Base-by-base conservation (phyloP, 35 echinoderm and acorn worm species). In the Hemicentrotus pulcherrimus region DNA sequence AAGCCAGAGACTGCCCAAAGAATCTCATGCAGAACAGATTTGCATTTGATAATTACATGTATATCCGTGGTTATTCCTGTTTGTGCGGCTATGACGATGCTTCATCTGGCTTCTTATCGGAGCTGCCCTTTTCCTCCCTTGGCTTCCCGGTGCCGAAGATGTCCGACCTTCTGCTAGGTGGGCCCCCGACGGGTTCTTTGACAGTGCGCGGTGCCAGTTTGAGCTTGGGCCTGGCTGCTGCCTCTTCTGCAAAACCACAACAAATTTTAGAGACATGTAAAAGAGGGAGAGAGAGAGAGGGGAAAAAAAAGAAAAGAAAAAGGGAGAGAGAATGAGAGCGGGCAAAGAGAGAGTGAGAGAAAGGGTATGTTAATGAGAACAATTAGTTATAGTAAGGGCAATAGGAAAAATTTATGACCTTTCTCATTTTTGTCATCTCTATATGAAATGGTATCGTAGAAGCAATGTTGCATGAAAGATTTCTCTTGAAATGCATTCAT, bases 91-190 rank as follows among this genome's bases (percentile, higher is more conserved):
- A 90, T 90, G 88, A 90, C 12, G 88, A 90, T 35, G 88, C 32
- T 47, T 33, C 88, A 4, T 19, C 31, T 1, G 12, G 31, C 91
- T 93, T 50, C 46, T 48, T 93, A 9, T 93, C 91, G 3, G 61
- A 71, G 6, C 1, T 13, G 2, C 4, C 13, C 47, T 32, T 85
- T 33, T 96, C 96, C 5, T 99, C 98, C 0, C 98, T 94, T 1
- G 98, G 98, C 95, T 98, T 99, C 6, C 98, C 98, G 0, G 94
- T 95, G 6, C 98, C 98, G 48, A 99, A 99, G 50, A 99, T 99
- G 46, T 92, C 91, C 47, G 94, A 96, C 89, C 97, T 95, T 85
- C 95, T 94, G 32, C 94, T 33, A 18, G 90, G 92, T 91, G 92
- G 47, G 32, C 96, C 96, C 41, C 97, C 97, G 86, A 96, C 95